Evolutionary conservation across 2,113 vertebrate genomes (phyloP).

Genomic region (Protobothrops mucrosquamatus): DNA sequence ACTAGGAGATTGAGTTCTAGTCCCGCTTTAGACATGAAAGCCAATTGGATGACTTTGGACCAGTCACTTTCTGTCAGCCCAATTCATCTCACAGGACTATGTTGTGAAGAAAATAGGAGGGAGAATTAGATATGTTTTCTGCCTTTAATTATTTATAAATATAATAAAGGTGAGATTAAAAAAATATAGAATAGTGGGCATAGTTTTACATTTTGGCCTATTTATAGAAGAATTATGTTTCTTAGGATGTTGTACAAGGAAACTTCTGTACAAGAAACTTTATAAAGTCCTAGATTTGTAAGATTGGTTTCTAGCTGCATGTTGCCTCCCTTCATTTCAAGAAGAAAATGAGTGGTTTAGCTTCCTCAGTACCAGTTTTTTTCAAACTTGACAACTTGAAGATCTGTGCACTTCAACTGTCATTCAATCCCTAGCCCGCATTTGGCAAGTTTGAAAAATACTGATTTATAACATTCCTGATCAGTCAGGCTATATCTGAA

Average conservation of each 20-base stretch:
- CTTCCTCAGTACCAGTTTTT: too few relatives aligned
- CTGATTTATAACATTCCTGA: background rate
- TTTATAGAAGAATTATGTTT: background rate
- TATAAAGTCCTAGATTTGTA: background rate
- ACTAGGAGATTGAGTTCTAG: background rate
- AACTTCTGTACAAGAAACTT: background rate
- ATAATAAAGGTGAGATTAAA: background rate
- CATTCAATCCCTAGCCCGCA: too few relatives aligned
- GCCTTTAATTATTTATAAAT: background rate
- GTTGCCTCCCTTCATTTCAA: too few relatives aligned
- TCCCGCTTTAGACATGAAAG: background rate
- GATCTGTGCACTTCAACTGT: too few relatives aligned
- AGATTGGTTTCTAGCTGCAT: background rate
- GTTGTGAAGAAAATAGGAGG: background rate
- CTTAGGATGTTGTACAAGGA: background rate
- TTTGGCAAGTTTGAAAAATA: background rate
- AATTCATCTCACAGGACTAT: background rate
- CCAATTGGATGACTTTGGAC: background rate
- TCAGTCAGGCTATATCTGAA: background rate
- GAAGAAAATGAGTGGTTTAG: too few relatives aligned
- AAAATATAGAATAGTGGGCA: background rate
- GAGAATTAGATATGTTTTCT: background rate
- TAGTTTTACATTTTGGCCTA: background rate
- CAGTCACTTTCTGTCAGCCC: background rate
- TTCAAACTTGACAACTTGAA: too few relatives aligned